Evolutionary conservation across 2,113 vertebrate genomes (phyloP), one percentile per base, ranked within the genome.

Genomic region (Corythaixoides concolor): DNA sequence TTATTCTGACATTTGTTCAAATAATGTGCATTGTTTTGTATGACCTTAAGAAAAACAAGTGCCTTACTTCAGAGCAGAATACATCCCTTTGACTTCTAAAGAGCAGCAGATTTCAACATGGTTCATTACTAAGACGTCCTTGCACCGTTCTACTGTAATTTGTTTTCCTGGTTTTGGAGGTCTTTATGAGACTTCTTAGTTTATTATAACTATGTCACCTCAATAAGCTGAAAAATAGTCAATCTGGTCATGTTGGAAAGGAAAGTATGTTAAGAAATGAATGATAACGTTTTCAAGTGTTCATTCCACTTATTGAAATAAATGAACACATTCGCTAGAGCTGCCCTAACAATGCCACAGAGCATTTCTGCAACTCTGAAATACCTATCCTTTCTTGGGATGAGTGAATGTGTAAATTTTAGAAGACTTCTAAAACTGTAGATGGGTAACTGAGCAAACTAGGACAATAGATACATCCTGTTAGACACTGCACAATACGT

Each of bases 1-100:
- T 92, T 96, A 93, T 92, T 90, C 83, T 97, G 92, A 94, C 90
- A 95, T 97, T 96, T 97, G 93, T 97, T 97, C 96, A 97, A 92
- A 92, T 94, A 95, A 75, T 19, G 39, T 80, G 47, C 86, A 78
- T 92, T 94, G 88, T 95, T 94, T 96, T 90, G 35, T 37, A 60
- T 87, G 94, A 96, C 93, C 93, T 93, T 96, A 94, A 87, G 83
- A 85, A 88, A 97, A 95, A 87, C 56, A 95, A 92, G 30, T 24
- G 43, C 79, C 83, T 95, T 77, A 88, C 72, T 88, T 94, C 77
- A 84, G 68, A 84, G 75, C 76, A 92, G 83, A 78, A 93, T 90
- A 68, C 1, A 0, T 93, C 62, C 85, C 83, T 93, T n/a, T 89
- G 90, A 75, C 83, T 95, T 95, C 70, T 62, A 94, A 94, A 94